Evolutionary conservation across 2,888 invertebrate species (phyloP).

Genomic region (Diplolepis rosae): DNA sequence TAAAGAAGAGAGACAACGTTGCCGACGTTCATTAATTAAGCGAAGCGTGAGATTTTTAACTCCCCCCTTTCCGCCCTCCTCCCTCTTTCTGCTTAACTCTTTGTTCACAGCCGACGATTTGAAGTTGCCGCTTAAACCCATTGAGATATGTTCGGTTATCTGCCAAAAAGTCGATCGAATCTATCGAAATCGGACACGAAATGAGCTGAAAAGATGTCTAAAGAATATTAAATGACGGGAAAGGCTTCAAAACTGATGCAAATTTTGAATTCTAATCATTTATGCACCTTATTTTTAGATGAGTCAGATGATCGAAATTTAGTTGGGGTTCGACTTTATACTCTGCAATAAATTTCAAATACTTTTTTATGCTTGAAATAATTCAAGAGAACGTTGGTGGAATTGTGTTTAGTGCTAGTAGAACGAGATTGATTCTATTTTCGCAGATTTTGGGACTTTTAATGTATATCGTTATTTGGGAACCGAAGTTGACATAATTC

Average conservation of each 20-base stretch:
- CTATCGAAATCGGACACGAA: conserved; percentile 42
- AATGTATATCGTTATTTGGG: neutral
- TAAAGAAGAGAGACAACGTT: conserved; percentile 48
- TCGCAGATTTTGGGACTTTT: neutral
- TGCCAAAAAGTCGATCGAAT: conserved; percentile 60
- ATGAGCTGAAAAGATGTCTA: conserved; percentile 25
- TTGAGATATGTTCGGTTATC: conserved; percentile 39
- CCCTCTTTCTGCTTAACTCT: conserved; percentile 46
- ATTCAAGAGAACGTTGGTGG: conserved; percentile 3
- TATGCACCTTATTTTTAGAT: neutral
- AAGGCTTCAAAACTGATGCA: neutral
- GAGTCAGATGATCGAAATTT: neutral
- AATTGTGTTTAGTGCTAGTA: neutral
- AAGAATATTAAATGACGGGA: neutral
- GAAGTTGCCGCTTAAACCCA: conserved; percentile 53
- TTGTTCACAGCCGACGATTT: conserved; percentile 55
- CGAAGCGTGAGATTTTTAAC: conserved; percentile 70
- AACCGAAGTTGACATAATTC: conserved; percentile 20
- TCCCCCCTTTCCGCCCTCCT: conserved; percentile 42
- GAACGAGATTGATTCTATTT: neutral
- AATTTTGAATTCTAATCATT: conserved; percentile 7
- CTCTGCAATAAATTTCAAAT: neutral
- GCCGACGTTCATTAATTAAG: conserved; percentile 70
- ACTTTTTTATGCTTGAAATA: neutral
- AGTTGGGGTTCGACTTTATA: neutral